Evolutionary conservation across 1,140 invertebrate genomes (phyloP).

Genomic region (Diorhabda sublineata): DNA sequence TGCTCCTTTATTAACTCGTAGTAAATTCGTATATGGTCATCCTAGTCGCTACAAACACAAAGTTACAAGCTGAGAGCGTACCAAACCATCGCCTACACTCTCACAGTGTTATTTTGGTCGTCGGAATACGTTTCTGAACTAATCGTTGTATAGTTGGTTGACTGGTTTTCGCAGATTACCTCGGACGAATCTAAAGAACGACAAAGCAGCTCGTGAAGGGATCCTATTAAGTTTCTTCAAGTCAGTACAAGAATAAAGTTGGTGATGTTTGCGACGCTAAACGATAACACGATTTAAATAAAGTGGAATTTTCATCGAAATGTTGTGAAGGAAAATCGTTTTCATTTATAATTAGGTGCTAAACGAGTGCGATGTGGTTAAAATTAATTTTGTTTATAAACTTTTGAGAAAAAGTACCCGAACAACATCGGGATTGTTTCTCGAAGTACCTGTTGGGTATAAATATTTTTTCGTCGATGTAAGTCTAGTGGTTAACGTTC

Average conservation of each 20-base stretch:
- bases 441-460: background rate
- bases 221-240: constrained; percentile 23
- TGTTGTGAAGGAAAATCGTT: background rate
- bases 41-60: too few relatives aligned
- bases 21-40: too few relatives aligned
- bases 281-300: constrained; percentile 20
- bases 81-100: too few relatives aligned
- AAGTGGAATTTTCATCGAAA: constrained; percentile 12
- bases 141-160: background rate
- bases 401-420: background rate
- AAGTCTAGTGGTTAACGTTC: background rate
- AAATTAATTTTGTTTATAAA: background rate
- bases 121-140: too few relatives aligned
- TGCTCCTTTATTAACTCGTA: too few relatives aligned
- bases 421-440: background rate
- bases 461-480: background rate
- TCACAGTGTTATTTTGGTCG: too few relatives aligned
- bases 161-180: background rate
- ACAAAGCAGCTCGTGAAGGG: constrained; percentile 21
- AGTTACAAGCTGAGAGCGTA: too few relatives aligned
- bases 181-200: background rate
- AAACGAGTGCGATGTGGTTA: background rate
- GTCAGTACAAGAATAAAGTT: constrained; percentile 26
- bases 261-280: constrained; percentile 24
- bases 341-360: background rate